phyloP scores from a whole-genome alignment of 2,113 vertebrate genomes.

The Siphamia tubifer region DNA sequence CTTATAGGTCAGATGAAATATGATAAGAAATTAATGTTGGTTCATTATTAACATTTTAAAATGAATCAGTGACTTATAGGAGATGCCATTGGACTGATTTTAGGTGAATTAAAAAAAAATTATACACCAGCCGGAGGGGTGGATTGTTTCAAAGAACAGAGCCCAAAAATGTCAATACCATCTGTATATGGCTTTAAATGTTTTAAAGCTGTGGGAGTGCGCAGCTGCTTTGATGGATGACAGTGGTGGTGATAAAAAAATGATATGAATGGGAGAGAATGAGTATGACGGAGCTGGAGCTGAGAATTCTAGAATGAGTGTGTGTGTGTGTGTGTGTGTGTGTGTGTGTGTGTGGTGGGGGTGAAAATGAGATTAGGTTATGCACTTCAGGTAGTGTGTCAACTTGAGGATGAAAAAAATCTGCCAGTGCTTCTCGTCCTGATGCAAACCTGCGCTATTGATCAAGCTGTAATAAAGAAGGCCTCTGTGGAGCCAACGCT shows the following conservation, averaged over 20 bases:
- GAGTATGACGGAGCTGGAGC: conserved; percentile 43
- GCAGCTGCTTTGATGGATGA: conserved; percentile 48
- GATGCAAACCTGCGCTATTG: conserved; percentile 49
- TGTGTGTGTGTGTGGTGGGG: too few species aligned
- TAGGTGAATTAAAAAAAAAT: conserved; percentile 49
- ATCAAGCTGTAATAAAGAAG: conserved; percentile 43
- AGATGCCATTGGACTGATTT: conserved; percentile 45
- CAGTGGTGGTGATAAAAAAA: conserved; percentile 55
- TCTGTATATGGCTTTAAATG: conserved; percentile 24
- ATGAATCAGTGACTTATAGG: conserved; percentile 24
- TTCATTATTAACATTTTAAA: conserved; percentile 45
- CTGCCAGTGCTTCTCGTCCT: conserved; percentile 26
- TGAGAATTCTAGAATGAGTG: conserved; percentile 31
- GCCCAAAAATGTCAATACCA: conserved; percentile 54
- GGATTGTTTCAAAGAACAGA: conserved; percentile 42
- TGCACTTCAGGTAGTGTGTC: conserved; percentile 56
- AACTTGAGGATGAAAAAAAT: conserved; percentile 41
- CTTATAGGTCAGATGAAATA: conserved; percentile 16
- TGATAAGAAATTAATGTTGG: conserved; percentile 14
- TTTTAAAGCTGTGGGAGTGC: conserved; percentile 21
- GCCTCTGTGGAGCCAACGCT: not conserved
- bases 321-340: too few species aligned
- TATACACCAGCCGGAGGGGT: conserved; percentile 20
- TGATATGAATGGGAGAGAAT: conserved; percentile 38
- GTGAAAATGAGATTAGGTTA: conserved; percentile 61